Evolutionary conservation across 2,113 vertebrate species (phyloP), one percentile per base, ranked within the genome.

Genomic region (Oenanthe melanoleuca): DNA sequence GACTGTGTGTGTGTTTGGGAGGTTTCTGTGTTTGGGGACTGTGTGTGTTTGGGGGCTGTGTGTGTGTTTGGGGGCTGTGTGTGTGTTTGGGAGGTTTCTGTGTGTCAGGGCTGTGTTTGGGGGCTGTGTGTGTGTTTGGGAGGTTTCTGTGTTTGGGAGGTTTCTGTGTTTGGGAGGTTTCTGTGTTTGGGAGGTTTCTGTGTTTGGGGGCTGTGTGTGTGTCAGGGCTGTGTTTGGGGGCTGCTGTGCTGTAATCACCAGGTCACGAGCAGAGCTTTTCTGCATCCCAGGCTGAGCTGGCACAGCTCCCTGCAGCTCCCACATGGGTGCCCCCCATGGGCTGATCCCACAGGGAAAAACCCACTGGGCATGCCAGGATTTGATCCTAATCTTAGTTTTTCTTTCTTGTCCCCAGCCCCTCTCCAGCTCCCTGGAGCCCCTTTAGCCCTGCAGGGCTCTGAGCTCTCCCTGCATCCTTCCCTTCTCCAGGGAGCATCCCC

Each of bases 361-460:
- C 45, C 14, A 4, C 14, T 3, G 49, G 8, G 37, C 42, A 5
- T 57, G 8, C 63, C 29, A 12, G 20, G 22, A 47, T 53, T 70
- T 81, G 4, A 44, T 21, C 73, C 22, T n/a, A 73, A 26, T 74
- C 6, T 49, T 59, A 9, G 7, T 12, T 92, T 89, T 92, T 42
- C 18, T 49, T 33, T 49, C 61, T 44, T 52, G 61, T 26, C 21
- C 61, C 31, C 37, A 75, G 31, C 31, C 52, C 44, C 53, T 67
- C 26, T 59, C 0, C 34, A 37, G 53, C 72, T 52, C 83, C 52
- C 44, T 19, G 33, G 37, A 50, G 31, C 21, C 83, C 21, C 61
- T 59, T 15, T 0, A 4, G 37, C 26, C 2, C 37, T 67, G 61
- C 1, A 11, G 5, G 16, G 70, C 42, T 66, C 42, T 15, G 24